Evolutionary conservation across 1,140 invertebrate genomes (phyloP), one percentile per base, ranked within the genome.

Genomic region (Pentalonia nigronervosa): DNA sequence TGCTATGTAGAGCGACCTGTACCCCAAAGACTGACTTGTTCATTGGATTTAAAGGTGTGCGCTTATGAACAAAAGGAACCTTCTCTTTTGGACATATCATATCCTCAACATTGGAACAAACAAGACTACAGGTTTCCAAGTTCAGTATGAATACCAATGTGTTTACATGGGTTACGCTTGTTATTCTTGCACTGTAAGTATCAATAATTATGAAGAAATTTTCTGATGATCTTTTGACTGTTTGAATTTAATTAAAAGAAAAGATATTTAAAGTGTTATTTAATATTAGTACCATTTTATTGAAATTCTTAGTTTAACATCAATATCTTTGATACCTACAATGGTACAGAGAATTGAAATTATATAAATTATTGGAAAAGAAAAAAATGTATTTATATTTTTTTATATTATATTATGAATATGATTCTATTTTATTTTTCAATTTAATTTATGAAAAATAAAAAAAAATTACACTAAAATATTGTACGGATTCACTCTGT

Each of bases 11-110:
- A 94, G 48, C 81, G 89, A 84, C 93, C 93, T 91, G 76, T 90
- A 47, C 93, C 93, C 11, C 86, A 90, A 90, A 89, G 93, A 94
- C 93, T 90, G 48, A 89, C 87, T 84, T 94, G 87, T 84, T 90
- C 93, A 21, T 94, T 94, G 36, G 93, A 94, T 50, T 91, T 94
- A 20, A 94, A 76, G 47, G 48, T 90, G 45, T 91, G 50, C 20
- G 1, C 86, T 41, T 93, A 86, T 41, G 91, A 93, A 56, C 91
- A 86, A 84, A 93, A 93, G 36, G 91, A 93, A 56, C 91, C 91
- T 30, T 86, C 91, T 11, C 76, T 93, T 53, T 93, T 93, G 81
- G 91, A 93, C 14, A 93, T 93, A 93, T 93, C 91, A 3, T 93
- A 93, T 25, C 91, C 91, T 36, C 91, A 93, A 93, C 47, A 86